Base-by-base conservation (phyloP, 2,888 invertebrate species). In the Tiliacea citrago region DNA sequence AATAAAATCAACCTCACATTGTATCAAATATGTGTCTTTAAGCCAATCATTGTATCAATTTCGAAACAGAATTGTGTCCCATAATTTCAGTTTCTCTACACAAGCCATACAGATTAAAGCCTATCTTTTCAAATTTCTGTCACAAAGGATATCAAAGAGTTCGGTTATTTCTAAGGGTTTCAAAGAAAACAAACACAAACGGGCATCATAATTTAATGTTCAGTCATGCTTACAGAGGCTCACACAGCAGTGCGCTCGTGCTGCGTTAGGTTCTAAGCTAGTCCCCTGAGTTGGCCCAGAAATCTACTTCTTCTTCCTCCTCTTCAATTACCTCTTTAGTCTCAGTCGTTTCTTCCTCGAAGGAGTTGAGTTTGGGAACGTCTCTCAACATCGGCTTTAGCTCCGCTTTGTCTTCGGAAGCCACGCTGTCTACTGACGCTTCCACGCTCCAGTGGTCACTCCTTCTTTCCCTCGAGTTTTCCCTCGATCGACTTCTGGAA, bases 401-500 rank as follows among this genome's bases (percentile, higher is more conserved):
- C 51, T 90, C 90, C 65, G 84, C 82, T 61, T 88, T 90, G 69
- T 93, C 95, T 49, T 90, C 90, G 65, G 86, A 77, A 65, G 82
- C 80, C 45, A 63, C 80, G 88, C 89, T 93, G 91, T 93, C 93
- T 18, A 88, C 88, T 55, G 93, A 90, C 51, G 88, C 90, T 73
- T 94, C 93, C 77, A 88, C 84, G 89, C 92, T 93, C 91, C 94
- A 92, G 76, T 91, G 90, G 66, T 95, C 94, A 79, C 88, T 89
- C 87, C 91, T 93, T 81, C 90, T 89, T 88, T 95, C 96, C 88
- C 94, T 93, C 88, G 96, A 96, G 77, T 93, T 90, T 90, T 96
- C 96, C 86, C 96, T 93, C 90, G 96, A 96, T 71, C 94, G 96
- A 96, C 96, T 96, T 96, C 96, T 96, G 95, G 96, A 96, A 96